Evolutionary conservation across 2,113 vertebrate species (phyloP), one percentile per base, ranked within the genome.

Genomic region (Amblyopsis rosae): DNA sequence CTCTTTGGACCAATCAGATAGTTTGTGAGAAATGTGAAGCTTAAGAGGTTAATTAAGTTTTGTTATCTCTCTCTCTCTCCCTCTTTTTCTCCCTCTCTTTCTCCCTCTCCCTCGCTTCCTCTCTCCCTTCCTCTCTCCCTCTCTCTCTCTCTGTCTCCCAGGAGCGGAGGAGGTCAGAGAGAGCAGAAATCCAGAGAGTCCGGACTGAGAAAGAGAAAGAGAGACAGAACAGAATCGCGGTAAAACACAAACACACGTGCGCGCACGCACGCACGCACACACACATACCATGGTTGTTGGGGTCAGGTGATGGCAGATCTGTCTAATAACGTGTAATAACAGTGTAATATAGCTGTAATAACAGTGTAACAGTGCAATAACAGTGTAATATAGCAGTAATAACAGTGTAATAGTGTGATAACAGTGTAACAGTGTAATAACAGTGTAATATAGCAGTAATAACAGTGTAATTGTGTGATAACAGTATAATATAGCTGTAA

Each of bases 131-230:
- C 17, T 32, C 50, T 32, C 41, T 47, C 46, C 10, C 16, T 17
- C 47, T 17, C 55, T 26, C 13, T 9, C 7, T 46, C 13, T 48
- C 16, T 41, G 5, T 41, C 35, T 41, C 35, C 35, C 86, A 99
- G 98, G 98, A 99, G 85, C 93, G 89, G 1, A 96, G 98, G 50
- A 93, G 96, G 0, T 93, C 92, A 0, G 98, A 98, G 87, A 91
- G 97, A 80, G 93, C 97, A 0, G 97, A 99, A 45, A 96, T 98
- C 83, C 96, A 98, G 82, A 91, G 98, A 32, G 95, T 96, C 35
- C 87, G 98, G 6, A 90, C 96, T 0, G 98, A 99, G 88, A 98
- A 96, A 85, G 96, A 99, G 83, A 90, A 95, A 72, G 96, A 98
- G 73, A 90, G 98, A 9, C 96, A 99, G 88, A 95, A 93, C 69